Conservation (phyloP, 2,888 invertebrate genomes). For the Paralinhomoeus sp. region DNA sequence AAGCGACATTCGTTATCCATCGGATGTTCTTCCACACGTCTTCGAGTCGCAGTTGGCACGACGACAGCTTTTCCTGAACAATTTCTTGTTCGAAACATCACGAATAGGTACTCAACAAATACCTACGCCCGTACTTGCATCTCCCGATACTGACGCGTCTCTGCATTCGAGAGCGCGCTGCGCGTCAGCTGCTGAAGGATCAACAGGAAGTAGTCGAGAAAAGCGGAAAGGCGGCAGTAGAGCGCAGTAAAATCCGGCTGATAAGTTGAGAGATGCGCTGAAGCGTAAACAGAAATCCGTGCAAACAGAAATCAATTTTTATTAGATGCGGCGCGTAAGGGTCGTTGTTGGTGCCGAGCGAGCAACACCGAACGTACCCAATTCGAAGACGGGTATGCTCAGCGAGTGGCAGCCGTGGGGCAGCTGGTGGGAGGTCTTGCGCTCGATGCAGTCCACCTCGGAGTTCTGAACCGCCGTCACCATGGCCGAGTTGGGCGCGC, state of each 20-base stretch:
- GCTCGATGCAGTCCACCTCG: neutral
- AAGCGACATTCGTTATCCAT: constrained; percentile 86
- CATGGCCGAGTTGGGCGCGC: constrained; percentile 39
- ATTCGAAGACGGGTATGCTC: constrained; percentile 55
- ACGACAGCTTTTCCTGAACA: constrained; percentile 37
- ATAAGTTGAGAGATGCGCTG: constrained; percentile 84
- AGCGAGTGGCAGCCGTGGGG: constrained; percentile 62
- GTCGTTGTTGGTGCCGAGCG: neutral
- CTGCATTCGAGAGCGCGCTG: constrained; percentile 33
- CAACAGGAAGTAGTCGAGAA: constrained; percentile 69
- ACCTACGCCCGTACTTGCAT: too few species aligned
- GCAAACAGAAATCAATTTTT: constrained; percentile 2
- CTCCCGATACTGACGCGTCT: neutral
- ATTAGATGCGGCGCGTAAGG: neutral
- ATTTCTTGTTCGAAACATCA: constrained; percentile 8
- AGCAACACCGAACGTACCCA: constrained; percentile 26
- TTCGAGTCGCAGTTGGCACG: constrained; percentile 61
- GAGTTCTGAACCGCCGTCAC: constrained; percentile 28
- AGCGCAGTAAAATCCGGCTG: constrained; percentile 66
- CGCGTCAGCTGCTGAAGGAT: constrained; percentile 73
- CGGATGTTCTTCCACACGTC: constrained; percentile 72
- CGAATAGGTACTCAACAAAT: too few species aligned
- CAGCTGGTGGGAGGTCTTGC: constrained; percentile 32
- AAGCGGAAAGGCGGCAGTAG: constrained; percentile 73
- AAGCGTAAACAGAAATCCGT: constrained; percentile 36